Evolutionary conservation across 2,113 vertebrate species (phyloP), one percentile per base, ranked within the genome.

Genomic region (Sphaerodactylus townsendi): DNA sequence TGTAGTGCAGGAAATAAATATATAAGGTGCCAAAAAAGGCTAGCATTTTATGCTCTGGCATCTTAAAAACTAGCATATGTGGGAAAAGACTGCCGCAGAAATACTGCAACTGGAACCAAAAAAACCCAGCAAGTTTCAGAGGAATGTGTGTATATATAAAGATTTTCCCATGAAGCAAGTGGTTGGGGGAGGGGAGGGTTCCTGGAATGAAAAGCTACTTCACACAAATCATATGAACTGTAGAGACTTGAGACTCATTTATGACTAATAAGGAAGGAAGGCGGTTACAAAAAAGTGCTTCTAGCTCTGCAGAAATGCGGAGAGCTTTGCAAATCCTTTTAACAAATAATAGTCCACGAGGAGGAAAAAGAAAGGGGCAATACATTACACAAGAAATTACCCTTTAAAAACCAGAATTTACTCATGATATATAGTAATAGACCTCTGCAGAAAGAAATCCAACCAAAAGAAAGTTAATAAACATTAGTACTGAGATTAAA

Each of bases 221-320:
- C 88, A 83, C 83, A 66, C 89, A 92, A 70, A 86, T 85, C 83
- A 44, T 0, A 9, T 3, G 62, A 86, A 78, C 33, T 41, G 46
- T 25, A 88, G 33, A 89, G 90, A 88, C 90, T 94, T 69, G 84
- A 41, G 93, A 88, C 68, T 76, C 87, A 88, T 79, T 84, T 93
- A 87, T 87, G 86, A 94, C 79, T 80, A 86, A 86, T 56, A 2
- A 83, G 84, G 48, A 93, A 85, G 80, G 82, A 81, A 92, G 25
- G 7, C 70, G 82, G 6, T 21, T 65, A 85, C 64, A 92, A 92
- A 87, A 69, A 81, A 85, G 33, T 88, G 37, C 65, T 66, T 66
- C 81, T 70, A 48, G 39, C 90, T 92, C 77, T 81, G 83, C 81
- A 90, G 79, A 92, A 88, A 90, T 48, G 78, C 71, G 68, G 3